Conservation (phyloP, 1,140 invertebrate genomes). For the Babylonia areolata region DNA sequence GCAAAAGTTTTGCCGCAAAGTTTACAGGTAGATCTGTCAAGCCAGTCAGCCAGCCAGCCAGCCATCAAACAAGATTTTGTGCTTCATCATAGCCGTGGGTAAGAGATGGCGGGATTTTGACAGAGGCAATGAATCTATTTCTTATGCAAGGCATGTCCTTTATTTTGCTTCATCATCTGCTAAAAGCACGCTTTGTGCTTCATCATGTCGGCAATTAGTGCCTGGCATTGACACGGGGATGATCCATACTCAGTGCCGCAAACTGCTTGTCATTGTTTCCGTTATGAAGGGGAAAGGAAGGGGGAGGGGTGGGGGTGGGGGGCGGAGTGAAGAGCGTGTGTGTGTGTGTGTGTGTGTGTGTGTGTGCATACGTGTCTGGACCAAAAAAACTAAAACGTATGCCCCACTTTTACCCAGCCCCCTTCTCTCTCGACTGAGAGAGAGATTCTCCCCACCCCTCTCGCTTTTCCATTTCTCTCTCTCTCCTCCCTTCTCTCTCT, state of each 20-base stretch:
- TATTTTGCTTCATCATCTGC: slow-evolving; percentile 8
- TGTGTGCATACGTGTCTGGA: too few species aligned
- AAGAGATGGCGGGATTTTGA: background rate
- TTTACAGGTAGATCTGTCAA: background rate
- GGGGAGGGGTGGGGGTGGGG: background rate
- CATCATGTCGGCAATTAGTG: background rate
- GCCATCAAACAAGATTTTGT: background rate
- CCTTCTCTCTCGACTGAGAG: too few species aligned
- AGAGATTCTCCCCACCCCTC: too few species aligned
- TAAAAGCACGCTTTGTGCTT: background rate
- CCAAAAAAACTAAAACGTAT: too few species aligned
- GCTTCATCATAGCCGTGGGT: slow-evolving; percentile 8
- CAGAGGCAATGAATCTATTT: background rate
- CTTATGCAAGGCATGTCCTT: background rate
- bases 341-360: too few species aligned
- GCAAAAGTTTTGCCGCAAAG: background rate
- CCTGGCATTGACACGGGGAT: background rate
- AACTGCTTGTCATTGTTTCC: background rate
- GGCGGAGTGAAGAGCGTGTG: background rate
- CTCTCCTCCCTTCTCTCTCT: too few species aligned
- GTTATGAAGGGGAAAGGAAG: background rate
- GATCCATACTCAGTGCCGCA: background rate
- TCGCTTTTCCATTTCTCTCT: too few species aligned
- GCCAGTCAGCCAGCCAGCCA: background rate
- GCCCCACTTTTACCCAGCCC: too few species aligned